A percentile compares a stretch with the other conserved stretches of the same genome.
These are phyloP conservation scores for Anaspis maculata DNA, from an alignment of 2,888 invertebrate species.

Conservation along the genomic window DNA sequence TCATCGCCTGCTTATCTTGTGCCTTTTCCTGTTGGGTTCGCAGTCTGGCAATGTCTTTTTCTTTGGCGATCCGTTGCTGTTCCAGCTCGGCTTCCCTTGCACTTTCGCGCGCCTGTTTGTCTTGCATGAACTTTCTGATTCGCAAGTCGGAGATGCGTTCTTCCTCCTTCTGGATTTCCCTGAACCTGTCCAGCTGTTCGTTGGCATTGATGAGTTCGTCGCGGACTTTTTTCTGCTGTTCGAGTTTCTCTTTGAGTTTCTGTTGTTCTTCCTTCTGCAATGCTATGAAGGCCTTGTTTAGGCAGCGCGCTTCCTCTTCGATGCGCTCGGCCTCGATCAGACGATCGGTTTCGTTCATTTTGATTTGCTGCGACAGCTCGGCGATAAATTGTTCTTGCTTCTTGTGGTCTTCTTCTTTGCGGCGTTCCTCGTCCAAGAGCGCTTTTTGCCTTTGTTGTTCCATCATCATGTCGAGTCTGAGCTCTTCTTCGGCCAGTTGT, in stretches of 20 bases:
- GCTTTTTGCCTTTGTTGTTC: slow-evolving; percentile 56
- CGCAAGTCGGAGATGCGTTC: slow-evolving; percentile 56
- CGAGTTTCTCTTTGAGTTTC: slow-evolving; percentile 48
- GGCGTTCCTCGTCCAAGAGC: slow-evolving; percentile 48
- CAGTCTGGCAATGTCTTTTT: slow-evolving; percentile 50
- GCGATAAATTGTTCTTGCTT: slow-evolving; percentile 29
- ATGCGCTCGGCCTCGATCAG: slow-evolving; percentile 56
- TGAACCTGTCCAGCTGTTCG: slow-evolving; percentile 52
- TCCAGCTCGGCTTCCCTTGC: slow-evolving; percentile 47
- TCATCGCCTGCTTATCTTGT: slow-evolving; percentile 43
- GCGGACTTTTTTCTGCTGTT: slow-evolving; percentile 48
- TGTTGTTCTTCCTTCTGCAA: slow-evolving; percentile 57
- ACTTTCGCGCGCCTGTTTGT: slow-evolving; percentile 54
- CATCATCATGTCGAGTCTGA: slow-evolving; percentile 59
- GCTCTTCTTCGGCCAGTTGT: slow-evolving; percentile 49
- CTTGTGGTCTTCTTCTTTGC: slow-evolving; percentile 36
- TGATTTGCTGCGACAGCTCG: slow-evolving; percentile 43
- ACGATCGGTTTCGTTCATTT: slow-evolving; percentile 45
- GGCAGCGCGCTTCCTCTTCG: slow-evolving; percentile 58
- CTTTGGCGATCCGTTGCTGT: slow-evolving; percentile 50
- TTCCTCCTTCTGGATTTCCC: slow-evolving; percentile 56
- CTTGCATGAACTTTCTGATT: slow-evolving; percentile 54
- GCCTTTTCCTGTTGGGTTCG: slow-evolving; percentile 47
- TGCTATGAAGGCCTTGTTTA: slow-evolving; percentile 55
- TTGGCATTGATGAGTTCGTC: slow-evolving; percentile 54